Conservation (phyloP, 2,113 vertebrate genomes). For the Podarcis muralis region DNA sequence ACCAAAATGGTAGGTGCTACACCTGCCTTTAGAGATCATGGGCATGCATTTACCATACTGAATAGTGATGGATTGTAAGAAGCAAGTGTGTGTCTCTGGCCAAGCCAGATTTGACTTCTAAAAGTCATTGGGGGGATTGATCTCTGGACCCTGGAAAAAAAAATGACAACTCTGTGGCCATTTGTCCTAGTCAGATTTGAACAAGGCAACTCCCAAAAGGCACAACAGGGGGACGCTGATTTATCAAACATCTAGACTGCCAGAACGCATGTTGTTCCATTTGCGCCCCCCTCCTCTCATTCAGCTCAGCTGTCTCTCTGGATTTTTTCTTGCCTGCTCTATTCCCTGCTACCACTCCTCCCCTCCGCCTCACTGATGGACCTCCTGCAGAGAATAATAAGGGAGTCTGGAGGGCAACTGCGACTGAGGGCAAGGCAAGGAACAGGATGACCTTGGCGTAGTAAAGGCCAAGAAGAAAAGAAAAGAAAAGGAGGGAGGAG, state of each 20-base stretch:
- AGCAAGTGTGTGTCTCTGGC: too few relatives aligned
- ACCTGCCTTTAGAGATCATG: neutral
- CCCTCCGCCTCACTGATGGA: too few relatives aligned
- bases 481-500: neutral
- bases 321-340: neutral
- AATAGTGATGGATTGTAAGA: too few relatives aligned
- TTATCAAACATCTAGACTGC: neutral
- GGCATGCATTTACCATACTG: neutral
- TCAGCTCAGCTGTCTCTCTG: neutral
- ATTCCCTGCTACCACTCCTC: neutral
- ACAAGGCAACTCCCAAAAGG: neutral
- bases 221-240: neutral
- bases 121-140: neutral
- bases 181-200: neutral
- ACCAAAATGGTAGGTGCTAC: neutral
- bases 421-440: fast-evolving
- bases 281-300: neutral
- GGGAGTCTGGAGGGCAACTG: neutral
- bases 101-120: too few relatives aligned
- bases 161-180: neutral
- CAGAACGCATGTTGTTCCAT: too few relatives aligned
- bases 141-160: neutral
- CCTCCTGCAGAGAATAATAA: neutral
- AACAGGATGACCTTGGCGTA: neutral
- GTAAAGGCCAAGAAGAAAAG: neutral